Percentiles rank a stretch among this genome's conserved stretches.
Conservation (phyloP, 1,140 invertebrate species). For the Panulirus ornatus region DNA sequence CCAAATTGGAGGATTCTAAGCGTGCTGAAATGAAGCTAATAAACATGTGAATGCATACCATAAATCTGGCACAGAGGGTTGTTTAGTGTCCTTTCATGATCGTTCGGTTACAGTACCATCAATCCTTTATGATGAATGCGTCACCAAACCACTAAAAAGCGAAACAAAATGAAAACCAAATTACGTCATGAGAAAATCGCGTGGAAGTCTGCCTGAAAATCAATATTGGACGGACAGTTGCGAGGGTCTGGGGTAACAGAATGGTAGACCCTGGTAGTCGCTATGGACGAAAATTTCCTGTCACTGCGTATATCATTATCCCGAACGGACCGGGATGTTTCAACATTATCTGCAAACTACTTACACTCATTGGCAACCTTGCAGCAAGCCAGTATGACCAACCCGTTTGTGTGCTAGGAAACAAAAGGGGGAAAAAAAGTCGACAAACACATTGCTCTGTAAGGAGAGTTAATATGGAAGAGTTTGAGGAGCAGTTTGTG, state of each 20-base stretch:
- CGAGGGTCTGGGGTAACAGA: slow-evolving; percentile 26
- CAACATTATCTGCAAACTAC: neutral
- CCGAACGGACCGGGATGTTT: neutral
- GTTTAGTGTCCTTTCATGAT: neutral
- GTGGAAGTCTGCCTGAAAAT: slow-evolving; percentile 44
- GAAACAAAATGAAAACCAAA: slow-evolving; percentile 52
- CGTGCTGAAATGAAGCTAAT: slow-evolving; percentile 38
- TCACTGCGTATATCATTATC: neutral
- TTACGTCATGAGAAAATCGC: slow-evolving; percentile 29
- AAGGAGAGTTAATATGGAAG: too few relatives aligned
- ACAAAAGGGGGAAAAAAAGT: too few relatives aligned
- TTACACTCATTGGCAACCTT: slow-evolving; percentile 9
- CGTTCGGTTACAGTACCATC: slow-evolving; percentile 12
- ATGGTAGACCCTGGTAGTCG: neutral
- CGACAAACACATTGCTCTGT: too few relatives aligned
- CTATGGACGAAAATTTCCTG: slow-evolving; percentile 11
- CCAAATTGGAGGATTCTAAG: slow-evolving; percentile 34
- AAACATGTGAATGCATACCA: slow-evolving; percentile 25
- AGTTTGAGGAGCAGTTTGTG: too few relatives aligned
- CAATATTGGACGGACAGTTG: slow-evolving; percentile 60
- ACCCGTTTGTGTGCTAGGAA: too few relatives aligned
- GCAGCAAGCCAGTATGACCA: neutral
- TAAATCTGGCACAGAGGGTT: slow-evolving; percentile 14
- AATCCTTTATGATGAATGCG: slow-evolving; percentile 9
- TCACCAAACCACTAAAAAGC: slow-evolving; percentile 1